Conservation (phyloP, 1,140 invertebrate genomes). For the Magallana ariakensis region DNA sequence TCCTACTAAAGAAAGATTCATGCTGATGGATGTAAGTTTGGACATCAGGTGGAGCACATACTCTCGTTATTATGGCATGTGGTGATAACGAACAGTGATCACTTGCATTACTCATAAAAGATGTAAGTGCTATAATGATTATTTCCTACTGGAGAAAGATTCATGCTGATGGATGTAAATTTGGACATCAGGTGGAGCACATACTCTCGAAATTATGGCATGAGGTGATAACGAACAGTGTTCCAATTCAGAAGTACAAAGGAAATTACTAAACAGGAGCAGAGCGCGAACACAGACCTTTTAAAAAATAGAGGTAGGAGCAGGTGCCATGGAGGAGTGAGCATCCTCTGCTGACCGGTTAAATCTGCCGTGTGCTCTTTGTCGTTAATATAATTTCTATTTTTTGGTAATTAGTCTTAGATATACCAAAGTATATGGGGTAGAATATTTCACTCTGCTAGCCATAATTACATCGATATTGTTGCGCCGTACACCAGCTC, state of each 20-base stretch:
- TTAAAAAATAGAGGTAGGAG: no score
- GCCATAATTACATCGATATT: not conserved
- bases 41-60: slow-evolving; percentile 15
- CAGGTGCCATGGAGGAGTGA: no score
- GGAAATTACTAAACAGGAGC: no score
- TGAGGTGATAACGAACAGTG: no score
- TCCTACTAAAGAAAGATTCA: not conserved
- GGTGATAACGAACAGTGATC: no score
- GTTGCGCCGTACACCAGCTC: not conserved
- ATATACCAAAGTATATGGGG: not conserved
- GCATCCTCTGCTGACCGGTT: no score
- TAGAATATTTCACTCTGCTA: not conserved
- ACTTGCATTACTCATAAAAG: no score
- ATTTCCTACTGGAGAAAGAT: not conserved
- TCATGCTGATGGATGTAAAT: slow-evolving; percentile 25
- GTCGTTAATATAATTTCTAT: not conserved
- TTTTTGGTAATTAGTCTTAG: not conserved
- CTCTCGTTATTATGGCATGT: slow-evolving; percentile 1
- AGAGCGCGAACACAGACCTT: no score
- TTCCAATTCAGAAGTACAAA: no score
- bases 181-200: not conserved
- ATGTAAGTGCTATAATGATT: no score
- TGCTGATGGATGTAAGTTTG: slow-evolving; percentile 1
- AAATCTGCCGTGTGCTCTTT: no score
- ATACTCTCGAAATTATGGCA: slow-evolving; percentile 5